These are phyloP conservation scores for Hesperophylax magnus DNA, from an alignment of 1,140 invertebrate species.

Conservation along the genomic window DNA sequence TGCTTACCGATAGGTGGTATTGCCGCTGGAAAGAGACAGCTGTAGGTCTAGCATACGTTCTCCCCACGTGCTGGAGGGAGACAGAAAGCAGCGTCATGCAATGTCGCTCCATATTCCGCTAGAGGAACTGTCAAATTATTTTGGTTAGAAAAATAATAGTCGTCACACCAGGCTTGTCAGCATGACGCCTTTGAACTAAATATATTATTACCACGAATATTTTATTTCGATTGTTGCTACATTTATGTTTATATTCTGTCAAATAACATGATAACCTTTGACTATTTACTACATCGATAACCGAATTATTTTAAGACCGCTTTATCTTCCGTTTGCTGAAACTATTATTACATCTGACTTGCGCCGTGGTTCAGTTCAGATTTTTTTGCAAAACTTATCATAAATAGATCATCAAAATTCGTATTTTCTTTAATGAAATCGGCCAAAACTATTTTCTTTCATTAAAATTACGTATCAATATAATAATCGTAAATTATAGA, in stretches of 20 bases:
- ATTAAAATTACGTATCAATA: too few relatives aligned
- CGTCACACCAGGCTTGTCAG: neutral
- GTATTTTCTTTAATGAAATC: too few relatives aligned
- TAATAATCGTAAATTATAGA: too few relatives aligned
- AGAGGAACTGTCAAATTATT: neutral
- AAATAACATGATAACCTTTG: constrained; percentile 25
- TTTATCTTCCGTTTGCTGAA: constrained; percentile 1
- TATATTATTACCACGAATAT: neutral
- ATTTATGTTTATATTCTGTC: neutral
- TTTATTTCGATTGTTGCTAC: neutral
- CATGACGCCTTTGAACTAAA: constrained; percentile 9
- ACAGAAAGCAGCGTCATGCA: constrained; percentile 26
- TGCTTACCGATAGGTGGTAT: constrained; percentile 20
- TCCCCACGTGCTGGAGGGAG: constrained; percentile 25
- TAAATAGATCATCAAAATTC: too few relatives aligned
- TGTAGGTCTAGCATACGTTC: neutral
- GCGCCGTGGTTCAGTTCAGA: too few relatives aligned
- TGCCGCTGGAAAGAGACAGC: constrained; percentile 18
- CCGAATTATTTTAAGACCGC: neutral
- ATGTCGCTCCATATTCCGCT: constrained; percentile 18
- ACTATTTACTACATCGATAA: constrained; percentile 6
- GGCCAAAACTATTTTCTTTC: too few relatives aligned
- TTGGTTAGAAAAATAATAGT: constrained; percentile 21
- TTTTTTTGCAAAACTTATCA: too few relatives aligned
- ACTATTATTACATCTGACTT: too few relatives aligned